phyloP scores from a whole-genome alignment of 2,113 vertebrate species.

The Neomonachus schauinslandi region DNA sequence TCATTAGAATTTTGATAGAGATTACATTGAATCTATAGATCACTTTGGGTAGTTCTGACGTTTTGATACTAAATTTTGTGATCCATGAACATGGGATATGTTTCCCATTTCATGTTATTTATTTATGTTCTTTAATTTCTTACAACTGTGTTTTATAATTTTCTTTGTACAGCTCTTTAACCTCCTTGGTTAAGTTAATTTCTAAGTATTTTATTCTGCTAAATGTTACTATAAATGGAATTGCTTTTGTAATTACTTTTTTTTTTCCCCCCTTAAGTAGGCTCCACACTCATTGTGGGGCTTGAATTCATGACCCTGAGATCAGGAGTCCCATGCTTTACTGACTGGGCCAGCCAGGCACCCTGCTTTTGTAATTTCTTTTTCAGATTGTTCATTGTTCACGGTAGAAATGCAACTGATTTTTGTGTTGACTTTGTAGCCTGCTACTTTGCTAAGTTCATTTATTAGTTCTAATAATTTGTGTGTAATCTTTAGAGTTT shows the following conservation, averaged over 20 bases:
- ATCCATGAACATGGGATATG: not conserved
- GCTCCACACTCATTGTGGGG: not conserved
- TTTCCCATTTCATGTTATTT: not conserved
- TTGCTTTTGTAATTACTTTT: not conserved
- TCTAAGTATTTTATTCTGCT: not conserved
- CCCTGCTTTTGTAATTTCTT: not conserved
- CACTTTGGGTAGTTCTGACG: not conserved
- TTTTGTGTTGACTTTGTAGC: constrained; percentile 25
- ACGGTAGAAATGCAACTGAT: not conserved
- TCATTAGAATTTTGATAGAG: not conserved
- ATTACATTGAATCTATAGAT: not conserved
- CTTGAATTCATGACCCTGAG: not conserved
- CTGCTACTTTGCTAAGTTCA: not conserved
- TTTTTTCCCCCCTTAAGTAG: not conserved
- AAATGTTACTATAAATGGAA: not conserved
- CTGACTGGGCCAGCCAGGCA: not conserved
- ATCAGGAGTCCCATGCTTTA: not conserved
- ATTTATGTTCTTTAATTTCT: not conserved
- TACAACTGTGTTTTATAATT: not conserved
- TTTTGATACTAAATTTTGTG: not conserved
- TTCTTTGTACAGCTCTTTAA: not conserved
- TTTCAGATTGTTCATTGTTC: not conserved
- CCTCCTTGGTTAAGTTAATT: constrained; percentile 6
- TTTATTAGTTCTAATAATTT: not conserved
- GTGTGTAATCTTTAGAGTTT: not conserved